phyloP scores from a whole-genome alignment of 2,888 invertebrate species.

The Heliconius ismenius region DNA sequence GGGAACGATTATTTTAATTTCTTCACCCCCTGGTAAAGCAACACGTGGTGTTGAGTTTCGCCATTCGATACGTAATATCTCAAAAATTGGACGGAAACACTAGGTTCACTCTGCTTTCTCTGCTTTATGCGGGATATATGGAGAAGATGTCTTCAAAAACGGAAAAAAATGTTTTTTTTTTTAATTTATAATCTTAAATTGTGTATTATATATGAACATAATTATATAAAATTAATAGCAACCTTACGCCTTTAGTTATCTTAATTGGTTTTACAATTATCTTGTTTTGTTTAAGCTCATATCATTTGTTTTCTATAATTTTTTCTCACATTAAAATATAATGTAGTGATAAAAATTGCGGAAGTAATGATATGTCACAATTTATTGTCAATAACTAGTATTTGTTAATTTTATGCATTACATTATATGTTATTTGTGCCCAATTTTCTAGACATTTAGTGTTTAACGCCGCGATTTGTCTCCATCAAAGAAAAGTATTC shows the following conservation, averaged over 20 bases:
- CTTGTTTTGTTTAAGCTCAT: not conserved
- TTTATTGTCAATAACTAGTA: not conserved
- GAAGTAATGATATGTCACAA: not conserved
- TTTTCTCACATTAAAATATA: conserved; percentile 6
- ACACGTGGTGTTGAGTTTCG: not conserved
- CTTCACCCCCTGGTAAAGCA: not conserved
- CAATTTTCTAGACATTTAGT: not conserved
- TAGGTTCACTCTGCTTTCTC: no score
- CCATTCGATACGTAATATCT: not conserved
- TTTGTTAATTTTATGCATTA: not conserved
- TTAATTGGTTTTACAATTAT: conserved; percentile 6
- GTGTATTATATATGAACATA: no score
- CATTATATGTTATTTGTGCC: not conserved
- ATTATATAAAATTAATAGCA: no score
- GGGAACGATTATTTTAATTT: not conserved
- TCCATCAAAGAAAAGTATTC: no score
- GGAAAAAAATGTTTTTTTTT: no score
- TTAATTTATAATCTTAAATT: no score
- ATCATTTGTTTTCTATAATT: conserved; percentile 6
- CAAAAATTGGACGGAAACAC: not conserved
- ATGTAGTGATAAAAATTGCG: conserved; percentile 1
- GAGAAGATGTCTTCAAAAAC: no score
- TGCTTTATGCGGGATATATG: no score
- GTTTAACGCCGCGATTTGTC: not conserved
- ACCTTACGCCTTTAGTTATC: conserved; percentile 12